Evolutionary conservation across 2,113 vertebrate species (phyloP), one percentile per base, ranked within the genome.

Genomic region (Egretta garzetta): DNA sequence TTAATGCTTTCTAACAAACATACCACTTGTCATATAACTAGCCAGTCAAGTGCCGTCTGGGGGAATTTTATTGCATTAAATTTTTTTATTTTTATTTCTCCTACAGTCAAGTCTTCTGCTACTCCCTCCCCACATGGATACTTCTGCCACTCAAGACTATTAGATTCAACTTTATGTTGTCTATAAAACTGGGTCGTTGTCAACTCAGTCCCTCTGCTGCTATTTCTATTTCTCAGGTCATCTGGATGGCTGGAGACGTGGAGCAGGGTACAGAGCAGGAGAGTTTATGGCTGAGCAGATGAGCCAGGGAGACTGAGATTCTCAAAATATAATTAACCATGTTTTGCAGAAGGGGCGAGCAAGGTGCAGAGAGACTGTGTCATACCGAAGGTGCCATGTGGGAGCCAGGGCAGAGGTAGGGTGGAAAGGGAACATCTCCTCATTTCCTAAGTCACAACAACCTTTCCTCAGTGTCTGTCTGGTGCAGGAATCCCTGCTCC

Each of bases 1-100:
- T 86, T 62, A 88, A 67, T 75, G 60, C 47, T 91, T 89, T 94
- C 64, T 71, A 91, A 67, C 63, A 89, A 88, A 53, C 37, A 18
- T 5, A 1, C 47, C 45, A 7, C 41, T 87, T 8, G 4, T 89
- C 80, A 37, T 18, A 6, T 30, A 91, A 91, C 37, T 58, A 84
- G 19, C 39, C 33, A 55, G 16, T 30, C 56, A 81, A 56, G 30
- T 0, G 0, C 30, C 74, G 14, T 33, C 91, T 56, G 58, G 60
- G 55, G 56, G 55, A 81, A 71, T 45, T 70, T 79, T 63, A 59
- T 30, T 52, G 14, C 5, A 1, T 63, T 80, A 21, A 21, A 9
- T 55, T 26, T 19, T 20, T 22, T 35, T 9, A 30, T 5, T 37
- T 16, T 23, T 45, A 37, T 67, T 55, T 84, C 73, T 70, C 17